A percentile compares a stretch with the other conserved stretches of the same genome.
These are phyloP conservation scores for Trichosurus vulpecula DNA, from an alignment of 2,797 vertebrate genomes.

Conservation along the genomic window DNA sequence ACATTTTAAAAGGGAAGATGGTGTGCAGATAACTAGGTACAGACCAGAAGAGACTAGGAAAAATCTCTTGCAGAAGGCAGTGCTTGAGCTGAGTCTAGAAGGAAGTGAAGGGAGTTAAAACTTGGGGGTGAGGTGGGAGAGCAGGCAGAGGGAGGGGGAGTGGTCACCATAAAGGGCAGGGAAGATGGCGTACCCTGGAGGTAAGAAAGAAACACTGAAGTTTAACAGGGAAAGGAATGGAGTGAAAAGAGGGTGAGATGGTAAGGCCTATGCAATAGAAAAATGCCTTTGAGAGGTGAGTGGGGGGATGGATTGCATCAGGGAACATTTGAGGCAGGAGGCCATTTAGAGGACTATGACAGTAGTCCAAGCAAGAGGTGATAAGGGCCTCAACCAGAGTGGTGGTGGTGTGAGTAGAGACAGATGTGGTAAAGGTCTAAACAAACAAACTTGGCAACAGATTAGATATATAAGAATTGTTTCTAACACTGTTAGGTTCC, in stretches of 20 bases:
- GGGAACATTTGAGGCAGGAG: neutral
- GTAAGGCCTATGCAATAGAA: neutral
- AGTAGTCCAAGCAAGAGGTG: neutral
- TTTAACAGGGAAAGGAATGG: neutral
- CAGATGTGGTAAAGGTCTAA: neutral
- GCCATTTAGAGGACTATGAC: neutral
- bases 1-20: neutral
- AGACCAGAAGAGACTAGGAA: neutral
- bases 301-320: neutral
- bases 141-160: neutral
- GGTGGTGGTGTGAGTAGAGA: neutral
- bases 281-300: neutral
- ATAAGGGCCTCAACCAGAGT: neutral
- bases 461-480: neutral
- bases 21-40: neutral
- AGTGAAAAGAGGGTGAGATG: neutral
- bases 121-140: neutral
- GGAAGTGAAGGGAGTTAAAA: neutral
- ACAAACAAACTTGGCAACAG: neutral
- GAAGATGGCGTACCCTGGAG: neutral
- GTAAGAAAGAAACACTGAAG: neutral
- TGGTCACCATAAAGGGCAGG: neutral
- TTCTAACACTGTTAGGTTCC: neutral
- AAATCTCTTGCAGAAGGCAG: neutral
- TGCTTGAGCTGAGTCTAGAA: neutral